phyloP scores from a whole-genome alignment of 1,140 invertebrate genomes.

The Drosophila simulans region DNA sequence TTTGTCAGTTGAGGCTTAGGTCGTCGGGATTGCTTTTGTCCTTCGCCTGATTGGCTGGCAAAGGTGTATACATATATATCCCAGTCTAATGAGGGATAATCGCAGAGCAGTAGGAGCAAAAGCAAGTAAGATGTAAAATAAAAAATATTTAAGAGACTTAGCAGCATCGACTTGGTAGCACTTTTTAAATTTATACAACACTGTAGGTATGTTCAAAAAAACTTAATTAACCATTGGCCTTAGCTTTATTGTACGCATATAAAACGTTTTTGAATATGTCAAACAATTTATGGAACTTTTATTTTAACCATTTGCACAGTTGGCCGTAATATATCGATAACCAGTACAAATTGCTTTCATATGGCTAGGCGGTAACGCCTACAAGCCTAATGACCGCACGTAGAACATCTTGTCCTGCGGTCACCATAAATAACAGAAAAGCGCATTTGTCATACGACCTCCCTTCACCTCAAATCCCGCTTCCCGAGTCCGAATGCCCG shows the following conservation, averaged over 20 bases:
- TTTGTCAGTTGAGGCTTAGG: conserved; percentile 67
- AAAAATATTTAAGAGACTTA: conserved; percentile 1
- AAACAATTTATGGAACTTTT: background rate
- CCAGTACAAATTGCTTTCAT: conserved; percentile 27
- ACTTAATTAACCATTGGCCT: background rate
- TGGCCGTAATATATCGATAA: conserved; percentile 10
- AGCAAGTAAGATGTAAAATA: conserved; percentile 16
- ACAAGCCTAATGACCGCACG: conserved; percentile 71
- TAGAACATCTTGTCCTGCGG: conserved; percentile 76
- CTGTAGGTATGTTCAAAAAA: background rate
- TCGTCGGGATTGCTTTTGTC: conserved; percentile 26
- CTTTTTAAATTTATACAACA: background rate
- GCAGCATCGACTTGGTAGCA: too few relatives aligned
- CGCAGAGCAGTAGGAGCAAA: conserved; percentile 13
- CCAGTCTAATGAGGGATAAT: conserved; percentile 77
- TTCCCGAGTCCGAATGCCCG: too few relatives aligned
- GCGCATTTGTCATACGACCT: conserved; percentile 78
- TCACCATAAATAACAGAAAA: conserved; percentile 76
- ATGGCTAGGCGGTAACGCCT: conserved; percentile 22
- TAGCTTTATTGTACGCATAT: background rate
- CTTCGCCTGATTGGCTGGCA: conserved; percentile 20
- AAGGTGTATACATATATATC: conserved; percentile 52
- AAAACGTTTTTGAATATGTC: background rate
- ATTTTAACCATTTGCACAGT: background rate
- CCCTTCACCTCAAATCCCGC: conserved; percentile 9